These are phyloP conservation scores for Sturnus vulgaris DNA, from an alignment of 2,113 vertebrate genomes.

Conservation along the genomic window DNA sequence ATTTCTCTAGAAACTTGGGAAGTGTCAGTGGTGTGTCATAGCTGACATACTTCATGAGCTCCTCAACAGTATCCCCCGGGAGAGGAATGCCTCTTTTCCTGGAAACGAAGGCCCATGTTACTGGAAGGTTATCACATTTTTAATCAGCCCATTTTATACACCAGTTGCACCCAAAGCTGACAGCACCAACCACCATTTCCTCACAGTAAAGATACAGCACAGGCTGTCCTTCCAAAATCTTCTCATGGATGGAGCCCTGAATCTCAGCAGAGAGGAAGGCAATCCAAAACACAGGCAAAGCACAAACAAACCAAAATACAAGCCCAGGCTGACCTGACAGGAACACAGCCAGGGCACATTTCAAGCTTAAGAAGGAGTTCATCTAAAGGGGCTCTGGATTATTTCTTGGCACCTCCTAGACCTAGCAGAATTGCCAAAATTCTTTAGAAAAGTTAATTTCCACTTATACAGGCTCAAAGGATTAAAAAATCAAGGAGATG, in stretches of 20 bases:
- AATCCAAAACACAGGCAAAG: not conserved
- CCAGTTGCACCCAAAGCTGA: not conserved
- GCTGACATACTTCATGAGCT: conserved; percentile 67
- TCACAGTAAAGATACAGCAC: not conserved
- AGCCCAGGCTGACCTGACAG: not conserved
- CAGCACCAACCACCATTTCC: not conserved
- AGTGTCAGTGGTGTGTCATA: conserved; percentile 74
- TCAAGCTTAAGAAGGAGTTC: not conserved
- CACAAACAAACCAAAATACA: not conserved
- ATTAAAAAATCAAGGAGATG: not conserved
- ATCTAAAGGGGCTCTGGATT: not conserved
- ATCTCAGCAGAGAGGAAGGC: not conserved
- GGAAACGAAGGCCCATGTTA: not conserved
- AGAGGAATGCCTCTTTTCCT: conserved; percentile 84
- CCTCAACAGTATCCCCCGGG: conserved; percentile 58
- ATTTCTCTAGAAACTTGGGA: conserved; percentile 82
- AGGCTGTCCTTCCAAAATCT: not conserved
- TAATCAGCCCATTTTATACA: not conserved
- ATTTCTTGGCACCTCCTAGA: not conserved
- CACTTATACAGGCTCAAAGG: not conserved
- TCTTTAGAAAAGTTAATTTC: not conserved
- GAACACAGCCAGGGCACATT: not conserved
- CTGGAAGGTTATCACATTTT: not conserved
- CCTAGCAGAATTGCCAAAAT: not conserved
- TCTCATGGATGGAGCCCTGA: not conserved